A percentile compares a stretch with the other conserved stretches of the same genome.
These are phyloP conservation scores for Candoia aspera DNA, from an alignment of 2,113 vertebrate species.

Conservation along the genomic window DNA sequence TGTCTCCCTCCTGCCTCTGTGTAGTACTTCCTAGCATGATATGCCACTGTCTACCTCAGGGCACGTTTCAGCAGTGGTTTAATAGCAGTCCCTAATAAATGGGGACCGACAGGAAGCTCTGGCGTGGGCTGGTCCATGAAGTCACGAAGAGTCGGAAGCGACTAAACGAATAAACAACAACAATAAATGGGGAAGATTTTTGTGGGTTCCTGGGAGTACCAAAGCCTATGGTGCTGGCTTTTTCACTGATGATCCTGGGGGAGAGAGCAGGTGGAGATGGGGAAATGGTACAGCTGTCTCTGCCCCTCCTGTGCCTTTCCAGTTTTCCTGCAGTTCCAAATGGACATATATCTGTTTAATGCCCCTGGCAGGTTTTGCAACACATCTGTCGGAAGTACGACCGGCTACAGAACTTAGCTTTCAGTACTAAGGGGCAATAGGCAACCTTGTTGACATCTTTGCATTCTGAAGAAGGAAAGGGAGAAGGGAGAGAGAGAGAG, in stretches of 20 bases:
- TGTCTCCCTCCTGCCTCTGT: not conserved
- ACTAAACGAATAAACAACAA: too few species aligned
- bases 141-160: too few species aligned
- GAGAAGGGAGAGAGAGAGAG: not conserved
- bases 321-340: conserved; percentile 46
- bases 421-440: conserved; percentile 98
- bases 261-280: not conserved
- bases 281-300: not conserved
- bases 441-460: conserved; percentile 99
- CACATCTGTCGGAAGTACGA: conserved; percentile 99
- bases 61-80: conserved; percentile 32
- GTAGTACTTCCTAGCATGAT: not conserved
- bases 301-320: conserved; percentile 37
- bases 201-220: conserved; percentile 29
- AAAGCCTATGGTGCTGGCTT: not conserved
- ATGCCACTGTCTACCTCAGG: not conserved
- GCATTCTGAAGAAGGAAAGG: conserved; percentile 82
- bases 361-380: conserved; percentile 98
- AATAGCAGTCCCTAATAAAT: conserved; percentile 40
- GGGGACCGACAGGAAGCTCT: too few species aligned
- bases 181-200: conserved; percentile 21
- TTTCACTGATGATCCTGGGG: not conserved
- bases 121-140: too few species aligned
- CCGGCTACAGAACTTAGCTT: conserved; percentile 98
- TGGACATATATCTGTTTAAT: conserved; percentile 67